phyloP scores from a whole-genome alignment of 2,888 invertebrate species.

The Strigamia maritima region DNA sequence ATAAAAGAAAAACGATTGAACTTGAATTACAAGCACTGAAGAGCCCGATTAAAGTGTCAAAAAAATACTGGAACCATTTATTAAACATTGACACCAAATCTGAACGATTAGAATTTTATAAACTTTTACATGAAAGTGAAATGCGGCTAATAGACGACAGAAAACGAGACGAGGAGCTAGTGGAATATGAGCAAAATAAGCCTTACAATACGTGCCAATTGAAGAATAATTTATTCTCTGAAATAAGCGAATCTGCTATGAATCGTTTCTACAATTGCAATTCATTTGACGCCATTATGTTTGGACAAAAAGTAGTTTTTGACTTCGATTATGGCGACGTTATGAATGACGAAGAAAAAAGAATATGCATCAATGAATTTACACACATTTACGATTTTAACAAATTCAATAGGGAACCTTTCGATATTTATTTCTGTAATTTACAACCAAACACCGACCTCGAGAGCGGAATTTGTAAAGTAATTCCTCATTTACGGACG shows the following conservation, averaged over 20 bases:
- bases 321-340: conserved; percentile 76
- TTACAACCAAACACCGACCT: conserved; percentile 57
- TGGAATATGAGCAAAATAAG: conserved; percentile 20
- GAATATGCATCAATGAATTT: conserved; percentile 76
- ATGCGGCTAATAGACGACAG: too few species aligned
- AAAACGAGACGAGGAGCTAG: not conserved
- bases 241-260: conserved; percentile 64
- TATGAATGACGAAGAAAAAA: conserved; percentile 70
- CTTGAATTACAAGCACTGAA: not conserved
- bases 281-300: conserved; percentile 56
- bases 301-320: conserved; percentile 72
- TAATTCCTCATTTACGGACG: conserved; percentile 66
- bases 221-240: conserved; percentile 60
- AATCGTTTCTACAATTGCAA: conserved; percentile 63
- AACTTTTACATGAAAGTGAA: not conserved
- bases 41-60: not conserved
- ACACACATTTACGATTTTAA: conserved; percentile 69
- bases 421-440: conserved; percentile 76
- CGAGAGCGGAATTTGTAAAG: conserved; percentile 60
- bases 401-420: conserved; percentile 68
- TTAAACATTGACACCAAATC: not conserved
- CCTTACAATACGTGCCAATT: too few species aligned
- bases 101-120: not conserved
- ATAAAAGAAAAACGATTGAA: not conserved
- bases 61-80: conserved; percentile 3